Evolutionary conservation across 2,113 vertebrate species (phyloP).

Genomic region (Sylvietta virens): DNA sequence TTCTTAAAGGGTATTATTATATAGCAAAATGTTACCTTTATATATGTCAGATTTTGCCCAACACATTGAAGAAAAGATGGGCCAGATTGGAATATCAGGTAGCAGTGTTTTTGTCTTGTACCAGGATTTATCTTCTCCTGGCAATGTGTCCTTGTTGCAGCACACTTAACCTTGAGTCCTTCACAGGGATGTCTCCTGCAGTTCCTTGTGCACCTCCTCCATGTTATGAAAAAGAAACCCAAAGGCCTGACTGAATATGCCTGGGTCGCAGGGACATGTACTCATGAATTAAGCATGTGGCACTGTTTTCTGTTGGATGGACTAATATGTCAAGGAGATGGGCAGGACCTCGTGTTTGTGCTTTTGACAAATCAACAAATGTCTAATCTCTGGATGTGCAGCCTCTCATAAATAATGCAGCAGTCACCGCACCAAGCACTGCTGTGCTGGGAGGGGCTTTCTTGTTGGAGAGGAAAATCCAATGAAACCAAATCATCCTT

Average conservation of each 20-base stretch:
- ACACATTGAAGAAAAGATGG: neutral
- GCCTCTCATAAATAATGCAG: slow-evolving; percentile 86
- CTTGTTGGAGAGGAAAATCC: neutral
- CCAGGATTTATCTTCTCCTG: neutral
- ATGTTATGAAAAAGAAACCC: neutral
- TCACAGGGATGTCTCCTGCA: neutral
- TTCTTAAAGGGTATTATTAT: neutral
- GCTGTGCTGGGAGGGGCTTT: slow-evolving; percentile 44
- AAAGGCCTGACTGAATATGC: neutral
- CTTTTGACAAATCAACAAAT: slow-evolving; percentile 91
- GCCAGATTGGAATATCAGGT: neutral
- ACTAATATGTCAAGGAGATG: slow-evolving; percentile 82
- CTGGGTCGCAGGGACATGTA: slow-evolving; percentile 58
- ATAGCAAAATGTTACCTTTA: neutral
- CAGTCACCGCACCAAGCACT: slow-evolving; percentile 23
- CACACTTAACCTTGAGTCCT: slow-evolving; percentile 38
- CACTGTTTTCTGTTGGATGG: slow-evolving; percentile 76
- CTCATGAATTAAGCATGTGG: slow-evolving; percentile 80
- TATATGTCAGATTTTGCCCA: neutral
- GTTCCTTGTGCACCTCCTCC: neutral
- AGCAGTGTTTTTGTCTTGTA: neutral
- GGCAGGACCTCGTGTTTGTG: slow-evolving; percentile 80
- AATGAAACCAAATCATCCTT: slow-evolving; percentile 28
- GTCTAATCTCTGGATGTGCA: slow-evolving; percentile 84
- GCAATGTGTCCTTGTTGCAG: slow-evolving; percentile 16